A percentile compares a stretch with the other conserved stretches of the same genome.
phyloP scores from a whole-genome alignment of 1,140 invertebrate species.

The Radopholus similis region DNA sequence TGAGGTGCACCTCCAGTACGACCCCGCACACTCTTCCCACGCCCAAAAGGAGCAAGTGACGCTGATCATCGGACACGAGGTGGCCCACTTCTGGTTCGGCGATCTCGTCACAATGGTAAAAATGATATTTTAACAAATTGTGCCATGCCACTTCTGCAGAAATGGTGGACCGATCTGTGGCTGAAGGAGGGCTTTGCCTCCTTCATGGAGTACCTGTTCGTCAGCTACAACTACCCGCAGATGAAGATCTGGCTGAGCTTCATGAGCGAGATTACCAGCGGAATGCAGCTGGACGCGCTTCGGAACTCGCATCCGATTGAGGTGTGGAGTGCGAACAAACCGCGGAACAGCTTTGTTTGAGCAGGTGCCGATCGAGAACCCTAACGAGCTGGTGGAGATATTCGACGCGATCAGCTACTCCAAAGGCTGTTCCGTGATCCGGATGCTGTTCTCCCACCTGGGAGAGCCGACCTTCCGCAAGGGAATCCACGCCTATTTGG shows the following conservation, averaged over 20 bases:
- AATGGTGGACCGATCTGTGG: constrained; percentile 66
- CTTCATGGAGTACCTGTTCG: constrained; percentile 65
- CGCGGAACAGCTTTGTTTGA: too few species aligned
- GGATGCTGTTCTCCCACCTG: constrained; percentile 93
- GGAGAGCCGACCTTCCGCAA: constrained; percentile 85
- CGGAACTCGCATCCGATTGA: constrained; percentile 44
- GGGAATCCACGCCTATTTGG: constrained; percentile 88
- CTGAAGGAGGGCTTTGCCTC: constrained; percentile 53
- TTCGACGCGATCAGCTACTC: constrained; percentile 64
- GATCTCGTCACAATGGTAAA: constrained; percentile 57
- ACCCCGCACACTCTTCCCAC: constrained; percentile 68
- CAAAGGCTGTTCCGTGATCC: constrained; percentile 74
- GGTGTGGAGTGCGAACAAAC: too few species aligned
- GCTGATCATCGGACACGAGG: constrained; percentile 78
- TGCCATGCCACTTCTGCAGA: constrained; percentile 47
- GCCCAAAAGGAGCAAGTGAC: constrained; percentile 69
- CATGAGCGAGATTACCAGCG: constrained; percentile 67
- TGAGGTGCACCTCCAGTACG: constrained; percentile 74
- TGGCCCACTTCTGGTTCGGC: constrained; percentile 70
- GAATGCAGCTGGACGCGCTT: constrained; percentile 29
- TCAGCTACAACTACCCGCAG: constrained; percentile 63
- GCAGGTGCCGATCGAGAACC: constrained; percentile 60
- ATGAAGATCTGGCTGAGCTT: constrained; percentile 66
- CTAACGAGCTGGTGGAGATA: constrained; percentile 46
- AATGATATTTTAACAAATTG: background rate